Evolutionary conservation across 2,113 vertebrate species (phyloP), one percentile per base, ranked within the genome.

Genomic region (Motacilla tschutschensis): DNA sequence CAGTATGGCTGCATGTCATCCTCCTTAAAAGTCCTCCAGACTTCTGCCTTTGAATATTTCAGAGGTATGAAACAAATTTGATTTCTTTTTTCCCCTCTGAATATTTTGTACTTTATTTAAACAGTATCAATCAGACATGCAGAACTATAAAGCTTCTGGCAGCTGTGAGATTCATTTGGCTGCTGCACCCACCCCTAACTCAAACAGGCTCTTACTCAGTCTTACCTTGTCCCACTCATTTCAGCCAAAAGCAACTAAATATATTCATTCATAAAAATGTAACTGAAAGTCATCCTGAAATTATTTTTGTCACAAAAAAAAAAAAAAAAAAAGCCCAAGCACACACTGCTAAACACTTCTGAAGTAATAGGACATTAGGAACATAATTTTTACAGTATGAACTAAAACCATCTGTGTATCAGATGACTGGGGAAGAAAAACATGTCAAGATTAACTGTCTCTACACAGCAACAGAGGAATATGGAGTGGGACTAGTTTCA

Each of bases 311-410:
- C 33, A 67, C 43, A 43, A 17, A 54, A 47, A 72, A 67, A 72
- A 43, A 10, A 1, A 0, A 51, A 58, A 72, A 74, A 74, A 46
- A 11, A 1, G 0, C 4, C 2, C 16, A 73, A 43, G 33, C 17
- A 53, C 12, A 46, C 8, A 15, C 28, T 40, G 28, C 14, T 41
- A 38, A 74, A 69, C 7, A 26, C 4, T 82, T 82, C 38, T 62
- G 43, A 47, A 81, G 22, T n/a, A 67, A 67, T 3, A 8, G 31
- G 31, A 44, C 62, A 59, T 29, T 29, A 51, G 26, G 19, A 70
- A 66, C 24, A 14, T 0, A 31, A 43, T 20, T 79, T 67, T 60
- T 44, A 62, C 13, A 38, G 6, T 17, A 19, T 8, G 26, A 29
- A 80, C 16, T 50, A 44, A 40, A 82, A 55, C 3, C 8, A 74